Conservation (phyloP, 1,140 invertebrate genomes). For the Rhynchophorus ferrugineus region DNA sequence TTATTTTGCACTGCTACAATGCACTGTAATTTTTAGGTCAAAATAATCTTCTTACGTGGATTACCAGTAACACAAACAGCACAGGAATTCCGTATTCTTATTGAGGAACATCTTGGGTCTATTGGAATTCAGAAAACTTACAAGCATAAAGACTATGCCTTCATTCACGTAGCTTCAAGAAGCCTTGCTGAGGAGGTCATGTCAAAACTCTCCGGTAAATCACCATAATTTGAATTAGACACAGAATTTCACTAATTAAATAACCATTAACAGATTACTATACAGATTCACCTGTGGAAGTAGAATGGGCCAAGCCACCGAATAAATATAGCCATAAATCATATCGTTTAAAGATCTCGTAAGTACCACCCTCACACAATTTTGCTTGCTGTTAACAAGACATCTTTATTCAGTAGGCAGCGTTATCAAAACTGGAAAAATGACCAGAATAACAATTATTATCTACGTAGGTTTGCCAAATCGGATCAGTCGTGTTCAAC, state of each 20-base stretch:
- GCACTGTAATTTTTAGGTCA: conserved; percentile 41
- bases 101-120: no score
- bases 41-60: conserved; percentile 41
- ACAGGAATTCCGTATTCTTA: conserved; percentile 42
- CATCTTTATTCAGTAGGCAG: no score
- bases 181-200: conserved; percentile 43
- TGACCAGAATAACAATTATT: no score
- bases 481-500: no score
- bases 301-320: conserved; percentile 15
- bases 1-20: not conserved
- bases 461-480: no score
- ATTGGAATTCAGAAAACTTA: conserved; percentile 40
- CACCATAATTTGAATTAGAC: conserved; percentile 1
- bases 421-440: no score
- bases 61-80: conserved; percentile 14
- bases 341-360: conserved; percentile 5
- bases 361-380: not conserved
- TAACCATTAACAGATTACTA: conserved; percentile 15
- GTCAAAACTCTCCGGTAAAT: conserved; percentile 34
- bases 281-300: conserved; percentile 5
- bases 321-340: conserved; percentile 6
- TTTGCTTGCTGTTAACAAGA: not conserved
- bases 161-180: conserved; percentile 44
- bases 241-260: no score
- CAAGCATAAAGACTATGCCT: conserved; percentile 48